These are phyloP conservation scores for Margaritifera margaritifera DNA, from an alignment of 2,888 invertebrate genomes.

Conservation along the genomic window DNA sequence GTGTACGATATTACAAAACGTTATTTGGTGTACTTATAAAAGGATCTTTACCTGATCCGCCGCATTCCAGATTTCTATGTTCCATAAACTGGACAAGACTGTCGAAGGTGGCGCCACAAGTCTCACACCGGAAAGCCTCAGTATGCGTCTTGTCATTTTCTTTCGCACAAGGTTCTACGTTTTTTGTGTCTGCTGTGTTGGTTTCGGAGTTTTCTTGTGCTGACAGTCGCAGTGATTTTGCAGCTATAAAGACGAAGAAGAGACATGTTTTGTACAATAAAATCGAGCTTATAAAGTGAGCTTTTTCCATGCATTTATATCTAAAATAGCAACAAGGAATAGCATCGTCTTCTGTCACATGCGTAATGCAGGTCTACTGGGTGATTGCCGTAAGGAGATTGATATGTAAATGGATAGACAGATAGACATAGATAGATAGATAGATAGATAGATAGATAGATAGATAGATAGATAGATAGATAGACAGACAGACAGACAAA, in stretches of 20 bases:
- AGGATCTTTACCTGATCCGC: conserved; percentile 28
- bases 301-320: too few species aligned
- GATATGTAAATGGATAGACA: not conserved
- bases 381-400: not conserved
- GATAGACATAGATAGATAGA: not conserved
- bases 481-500: too few species aligned
- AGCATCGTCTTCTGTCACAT: conserved; percentile 1
- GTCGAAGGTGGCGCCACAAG: conserved; percentile 56
- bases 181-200: not conserved
- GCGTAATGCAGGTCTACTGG: not conserved
- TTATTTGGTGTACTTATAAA: conserved; percentile 9
- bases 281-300: too few species aligned
- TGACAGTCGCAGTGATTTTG: conserved; percentile 19
- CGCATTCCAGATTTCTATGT: conserved; percentile 64
- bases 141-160: conserved; percentile 15
- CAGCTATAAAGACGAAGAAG: conserved; percentile 11
- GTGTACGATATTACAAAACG: not conserved
- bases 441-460: too few species aligned
- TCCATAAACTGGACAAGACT: conserved; percentile 67
- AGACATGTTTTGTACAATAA: not conserved
- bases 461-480: too few species aligned
- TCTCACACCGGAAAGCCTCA: conserved; percentile 57
- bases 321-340: not conserved
- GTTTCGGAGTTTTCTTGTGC: conserved; percentile 14
- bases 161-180: conserved; percentile 20